These are phyloP conservation scores for Epistrophe eligans DNA, from an alignment of 2,888 invertebrate species.

Conservation along the genomic window DNA sequence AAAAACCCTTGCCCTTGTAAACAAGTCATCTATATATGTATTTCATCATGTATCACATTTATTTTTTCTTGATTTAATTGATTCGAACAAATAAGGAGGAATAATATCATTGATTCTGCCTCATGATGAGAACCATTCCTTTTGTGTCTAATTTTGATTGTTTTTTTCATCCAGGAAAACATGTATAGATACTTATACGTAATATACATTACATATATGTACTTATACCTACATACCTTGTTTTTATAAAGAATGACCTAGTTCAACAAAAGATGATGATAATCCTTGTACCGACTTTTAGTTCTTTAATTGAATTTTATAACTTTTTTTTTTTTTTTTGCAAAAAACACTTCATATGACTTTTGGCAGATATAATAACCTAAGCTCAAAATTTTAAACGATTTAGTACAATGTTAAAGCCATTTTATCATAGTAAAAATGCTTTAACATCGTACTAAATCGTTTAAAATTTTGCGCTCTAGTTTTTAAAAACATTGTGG, in stretches of 20 bases:
- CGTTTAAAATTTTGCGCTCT: no score
- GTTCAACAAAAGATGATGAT: conserved; percentile 20
- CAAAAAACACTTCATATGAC: neutral
- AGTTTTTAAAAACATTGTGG: neutral
- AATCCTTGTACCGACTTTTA: conserved; percentile 9
- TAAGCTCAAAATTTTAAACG: no score
- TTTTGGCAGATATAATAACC: neutral
- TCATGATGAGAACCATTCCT: neutral
- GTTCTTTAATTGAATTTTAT: conserved; percentile 26
- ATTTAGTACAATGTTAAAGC: no score
- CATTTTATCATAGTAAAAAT: no score
- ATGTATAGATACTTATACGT: neutral
- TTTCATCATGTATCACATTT: neutral
- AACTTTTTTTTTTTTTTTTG: neutral
- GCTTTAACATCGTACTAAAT: no score
- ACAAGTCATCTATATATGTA: neutral
- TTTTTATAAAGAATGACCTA: neutral
- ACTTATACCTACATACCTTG: neutral
- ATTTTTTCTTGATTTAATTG: conserved; percentile 3
- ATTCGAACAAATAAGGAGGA: neutral
- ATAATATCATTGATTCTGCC: neutral
- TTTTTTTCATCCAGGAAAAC: neutral
- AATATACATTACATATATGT: neutral
- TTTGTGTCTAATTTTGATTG: neutral
- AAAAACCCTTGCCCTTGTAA: neutral